These are phyloP conservation scores for Phenacoccus solenopsis DNA, from an alignment of 1,140 invertebrate genomes.

Conservation along the genomic window DNA sequence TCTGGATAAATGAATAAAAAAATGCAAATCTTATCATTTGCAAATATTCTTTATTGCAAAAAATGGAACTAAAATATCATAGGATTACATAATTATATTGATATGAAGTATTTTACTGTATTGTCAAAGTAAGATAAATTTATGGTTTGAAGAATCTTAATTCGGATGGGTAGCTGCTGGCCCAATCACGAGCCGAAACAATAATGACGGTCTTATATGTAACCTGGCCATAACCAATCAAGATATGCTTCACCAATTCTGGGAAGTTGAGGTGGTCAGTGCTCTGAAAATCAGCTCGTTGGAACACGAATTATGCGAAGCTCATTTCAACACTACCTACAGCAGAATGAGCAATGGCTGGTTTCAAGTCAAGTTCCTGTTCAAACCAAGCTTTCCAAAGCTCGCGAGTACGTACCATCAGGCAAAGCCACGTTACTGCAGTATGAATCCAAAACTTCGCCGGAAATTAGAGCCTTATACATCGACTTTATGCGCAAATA, in stretches of 20 bases:
- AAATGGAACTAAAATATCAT: too few species aligned
- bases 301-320: not conserved
- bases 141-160: too few species aligned
- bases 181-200: too few species aligned
- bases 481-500: not conserved
- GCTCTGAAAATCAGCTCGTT: not conserved
- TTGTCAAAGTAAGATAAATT: too few species aligned
- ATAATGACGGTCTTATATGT: too few species aligned
- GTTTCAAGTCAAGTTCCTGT: not conserved
- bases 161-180: too few species aligned
- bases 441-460: not conserved
- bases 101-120: too few species aligned
- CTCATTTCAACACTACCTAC: not conserved
- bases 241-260: not conserved
- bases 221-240: too few species aligned
- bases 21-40: too few species aligned
- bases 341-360: not conserved
- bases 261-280: not conserved
- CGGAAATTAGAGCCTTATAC: not conserved
- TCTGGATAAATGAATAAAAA: too few species aligned
- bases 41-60: too few species aligned
- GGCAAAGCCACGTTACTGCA: not conserved
- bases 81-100: too few species aligned
- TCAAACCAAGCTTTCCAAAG: not conserved
- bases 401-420: not conserved